These are phyloP conservation scores for Chymomyza amoena DNA, from an alignment of 2,888 invertebrate species.

Conservation along the genomic window DNA sequence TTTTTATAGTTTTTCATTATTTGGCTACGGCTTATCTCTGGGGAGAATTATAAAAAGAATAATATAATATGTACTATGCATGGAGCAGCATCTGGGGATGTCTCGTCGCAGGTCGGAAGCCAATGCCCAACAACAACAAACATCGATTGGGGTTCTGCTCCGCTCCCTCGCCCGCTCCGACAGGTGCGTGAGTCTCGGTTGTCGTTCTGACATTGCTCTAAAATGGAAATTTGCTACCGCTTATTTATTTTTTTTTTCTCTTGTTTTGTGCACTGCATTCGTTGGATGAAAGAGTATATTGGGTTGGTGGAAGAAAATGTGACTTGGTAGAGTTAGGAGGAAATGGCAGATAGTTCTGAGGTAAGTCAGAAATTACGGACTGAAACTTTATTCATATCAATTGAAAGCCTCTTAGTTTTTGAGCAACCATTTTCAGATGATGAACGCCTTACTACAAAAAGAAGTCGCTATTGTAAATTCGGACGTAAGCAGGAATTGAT, in stretches of 20 bases:
- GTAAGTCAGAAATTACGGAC: no score
- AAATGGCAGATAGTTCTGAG: no score
- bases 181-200: conserved; percentile 49
- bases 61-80: conserved; percentile 10
- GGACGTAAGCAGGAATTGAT: no score
- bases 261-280: background rate
- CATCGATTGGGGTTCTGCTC: conserved; percentile 46
- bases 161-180: conserved; percentile 37
- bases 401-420: no score
- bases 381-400: no score
- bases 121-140: conserved; percentile 27
- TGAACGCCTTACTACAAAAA: no score
- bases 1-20: conserved; percentile 73
- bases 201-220: conserved; percentile 47
- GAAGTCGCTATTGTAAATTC: no score
- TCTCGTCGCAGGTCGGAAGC: conserved; percentile 20
- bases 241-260: conserved; percentile 57
- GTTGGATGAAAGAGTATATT: background rate
- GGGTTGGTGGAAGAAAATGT: conserved; percentile 2
- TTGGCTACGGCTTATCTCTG: conserved; percentile 67
- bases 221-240: conserved; percentile 71
- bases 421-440: no score
- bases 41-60: conserved; percentile 42
- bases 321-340: no score
- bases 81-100: conserved; percentile 23